Conservation (phyloP, 1,140 invertebrate species). For the Cheumatopsyche charites region DNA sequence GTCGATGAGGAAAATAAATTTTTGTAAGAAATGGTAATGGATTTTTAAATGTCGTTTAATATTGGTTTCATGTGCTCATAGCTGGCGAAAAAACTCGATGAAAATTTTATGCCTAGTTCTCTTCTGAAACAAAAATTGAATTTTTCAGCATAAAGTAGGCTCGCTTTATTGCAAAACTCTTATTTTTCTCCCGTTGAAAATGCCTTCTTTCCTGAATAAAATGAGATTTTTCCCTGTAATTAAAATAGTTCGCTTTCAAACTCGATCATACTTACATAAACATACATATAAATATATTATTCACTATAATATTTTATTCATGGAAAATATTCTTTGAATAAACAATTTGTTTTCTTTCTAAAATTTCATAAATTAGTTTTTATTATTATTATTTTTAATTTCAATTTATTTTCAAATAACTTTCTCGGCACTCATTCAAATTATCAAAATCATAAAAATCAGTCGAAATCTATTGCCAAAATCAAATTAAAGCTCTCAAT, state of each 20-base stretch:
- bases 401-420: too few species aligned
- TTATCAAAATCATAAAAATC: too few species aligned
- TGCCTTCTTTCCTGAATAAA: constrained; percentile 4
- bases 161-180: background rate
- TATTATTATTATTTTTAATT: too few species aligned
- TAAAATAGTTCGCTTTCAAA: constrained; percentile 14
- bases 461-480: background rate
- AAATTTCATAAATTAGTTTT: too few species aligned
- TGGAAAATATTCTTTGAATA: background rate
- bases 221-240: constrained; percentile 5
- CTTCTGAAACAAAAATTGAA: background rate
- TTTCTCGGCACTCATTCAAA: too few species aligned
- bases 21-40: too few species aligned
- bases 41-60: too few species aligned
- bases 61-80: too few species aligned
- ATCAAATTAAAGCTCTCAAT: constrained; percentile 8
- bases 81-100: background rate
- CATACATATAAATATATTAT: too few species aligned
- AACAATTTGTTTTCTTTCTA: background rate
- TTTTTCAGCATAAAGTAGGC: background rate
- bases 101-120: background rate
- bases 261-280: background rate
- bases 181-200: background rate
- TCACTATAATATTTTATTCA: background rate
- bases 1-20: too few species aligned